Evolutionary conservation across 1,140 invertebrate species (phyloP), one percentile per base, ranked within the genome.

Genomic region (Drosophila simulans): DNA sequence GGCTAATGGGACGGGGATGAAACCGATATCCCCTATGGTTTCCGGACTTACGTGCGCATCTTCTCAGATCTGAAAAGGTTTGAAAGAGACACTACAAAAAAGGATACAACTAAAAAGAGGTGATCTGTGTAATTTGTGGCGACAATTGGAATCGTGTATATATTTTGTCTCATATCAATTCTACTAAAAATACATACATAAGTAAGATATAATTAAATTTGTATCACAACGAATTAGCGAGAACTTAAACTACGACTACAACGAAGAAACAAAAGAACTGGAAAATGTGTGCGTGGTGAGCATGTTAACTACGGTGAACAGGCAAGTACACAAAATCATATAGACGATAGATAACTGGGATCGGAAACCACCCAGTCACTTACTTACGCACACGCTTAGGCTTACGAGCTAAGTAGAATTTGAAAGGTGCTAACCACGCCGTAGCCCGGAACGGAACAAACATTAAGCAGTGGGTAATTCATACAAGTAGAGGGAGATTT

Each of bases 171-270:
- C 70, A 74, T 84, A 81, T 77, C 57, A 83, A 80, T 89, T 89
- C 83, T 88, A 88, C 83, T 88, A 89, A 89, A 88, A 83, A 72
- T 88, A 88, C 83, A 86, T 83, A 77, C 76, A 80, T 85, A 85
- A 80, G 72, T 83, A 69, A 77, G 80, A 86, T 80, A 82, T 78
- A 82, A 83, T 74, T 83, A 90, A 85, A 84, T 77, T 89, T 88
- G 56, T 88, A 89, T 90, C 84, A 88, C 84, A 88, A 88, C 76
- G 72, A 88, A 88, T 89, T 90, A 86, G 84, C 84, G 79, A 71
- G 60, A 85, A 90, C 86, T 86, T 90, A 90, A 46, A 35, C 81
- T 90, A 85, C 78, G 57, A 90, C 78, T 90, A 83, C 79, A 90
- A 88, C 60, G 68, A 89, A 83, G 42, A 73, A 89, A 82, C 42